A percentile compares a stretch with the other conserved stretches of the same genome.
These are phyloP conservation scores for Actinostola sp. DNA, from an alignment of 92 coral and sea anemone species.

Conservation along the genomic window DNA sequence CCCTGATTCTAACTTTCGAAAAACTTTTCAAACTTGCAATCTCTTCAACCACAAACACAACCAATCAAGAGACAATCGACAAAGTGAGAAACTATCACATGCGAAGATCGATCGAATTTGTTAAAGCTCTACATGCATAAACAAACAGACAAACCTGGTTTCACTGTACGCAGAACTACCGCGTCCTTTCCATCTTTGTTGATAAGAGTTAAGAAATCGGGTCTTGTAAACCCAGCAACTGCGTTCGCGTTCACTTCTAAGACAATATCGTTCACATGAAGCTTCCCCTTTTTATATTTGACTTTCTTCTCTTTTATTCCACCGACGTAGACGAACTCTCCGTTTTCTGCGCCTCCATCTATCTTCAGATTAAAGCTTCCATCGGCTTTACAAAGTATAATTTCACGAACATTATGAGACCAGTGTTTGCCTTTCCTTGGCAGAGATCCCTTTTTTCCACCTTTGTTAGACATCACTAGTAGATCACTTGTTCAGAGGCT, in stretches of 20 bases:
- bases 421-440: slow-evolving; percentile 95
- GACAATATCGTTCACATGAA: slow-evolving; percentile 78
- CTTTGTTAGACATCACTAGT: slow-evolving; percentile 65
- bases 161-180: slow-evolving; percentile 77
- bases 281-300: slow-evolving; percentile 83
- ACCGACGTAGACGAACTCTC: slow-evolving; percentile 88
- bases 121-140: not conserved
- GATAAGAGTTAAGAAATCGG: slow-evolving; percentile 85
- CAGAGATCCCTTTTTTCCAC: slow-evolving; percentile 65
- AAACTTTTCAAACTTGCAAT: slow-evolving; percentile 2
- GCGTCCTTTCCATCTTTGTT: slow-evolving; percentile 84
- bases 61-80: not conserved
- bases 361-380: slow-evolving; percentile 91
- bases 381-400: slow-evolving; percentile 63
- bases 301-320: slow-evolving; percentile 89
- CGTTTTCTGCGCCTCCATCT: slow-evolving; percentile 98
- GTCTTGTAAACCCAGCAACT: slow-evolving; percentile 92
- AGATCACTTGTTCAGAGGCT: slow-evolving; percentile 19
- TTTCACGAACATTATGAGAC: slow-evolving; percentile 88
- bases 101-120: slow-evolving; percentile 7
- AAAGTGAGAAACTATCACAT: not conserved
- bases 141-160: slow-evolving; percentile 73
- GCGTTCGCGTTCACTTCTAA: slow-evolving; percentile 81
- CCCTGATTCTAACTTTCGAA: not conserved
- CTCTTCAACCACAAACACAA: too few species aligned